These are phyloP conservation scores for Drosophila phalerata DNA, from an alignment of 2,888 invertebrate species.

Conservation along the genomic window DNA sequence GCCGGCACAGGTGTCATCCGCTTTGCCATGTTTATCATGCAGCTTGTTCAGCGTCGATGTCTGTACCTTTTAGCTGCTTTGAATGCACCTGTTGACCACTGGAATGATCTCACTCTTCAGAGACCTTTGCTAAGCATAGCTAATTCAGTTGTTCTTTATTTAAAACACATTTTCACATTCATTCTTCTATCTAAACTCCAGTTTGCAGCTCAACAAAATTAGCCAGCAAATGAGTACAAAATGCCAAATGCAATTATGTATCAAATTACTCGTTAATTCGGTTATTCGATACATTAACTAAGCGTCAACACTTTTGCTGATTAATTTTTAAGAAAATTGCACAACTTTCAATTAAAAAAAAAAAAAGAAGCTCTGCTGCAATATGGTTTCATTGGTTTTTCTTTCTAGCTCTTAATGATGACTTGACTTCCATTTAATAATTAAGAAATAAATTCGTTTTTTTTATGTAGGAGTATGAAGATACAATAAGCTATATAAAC, in stretches of 20 bases:
- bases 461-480: conserved; percentile 21
- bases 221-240: conserved; percentile 17
- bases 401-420: conserved; percentile 22
- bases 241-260: neutral
- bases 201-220: conserved; percentile 22
- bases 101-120: neutral
- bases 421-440: conserved; percentile 65
- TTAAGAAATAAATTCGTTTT: conserved; percentile 68
- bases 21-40: conserved; percentile 47
- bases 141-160: conserved; percentile 7
- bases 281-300: conserved; percentile 43
- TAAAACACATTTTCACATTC: no score
- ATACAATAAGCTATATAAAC: conserved; percentile 12
- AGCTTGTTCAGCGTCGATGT: conserved; percentile 3
- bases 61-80: conserved; percentile 30
- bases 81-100: conserved; percentile 17
- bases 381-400: conserved; percentile 38
- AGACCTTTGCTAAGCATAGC: conserved; percentile 1
- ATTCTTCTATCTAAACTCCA: neutral
- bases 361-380: conserved; percentile 1
- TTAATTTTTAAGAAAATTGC: conserved; percentile 67
- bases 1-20: conserved; percentile 77
- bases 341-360: conserved; percentile 29
- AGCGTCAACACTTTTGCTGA: conserved; percentile 69
- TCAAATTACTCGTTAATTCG: conserved; percentile 44